Evolutionary conservation across 30 jellyfish, hydroid and myxozoan genomes (phyloP).

Genomic region (Chrysaora quinquecirrha): DNA sequence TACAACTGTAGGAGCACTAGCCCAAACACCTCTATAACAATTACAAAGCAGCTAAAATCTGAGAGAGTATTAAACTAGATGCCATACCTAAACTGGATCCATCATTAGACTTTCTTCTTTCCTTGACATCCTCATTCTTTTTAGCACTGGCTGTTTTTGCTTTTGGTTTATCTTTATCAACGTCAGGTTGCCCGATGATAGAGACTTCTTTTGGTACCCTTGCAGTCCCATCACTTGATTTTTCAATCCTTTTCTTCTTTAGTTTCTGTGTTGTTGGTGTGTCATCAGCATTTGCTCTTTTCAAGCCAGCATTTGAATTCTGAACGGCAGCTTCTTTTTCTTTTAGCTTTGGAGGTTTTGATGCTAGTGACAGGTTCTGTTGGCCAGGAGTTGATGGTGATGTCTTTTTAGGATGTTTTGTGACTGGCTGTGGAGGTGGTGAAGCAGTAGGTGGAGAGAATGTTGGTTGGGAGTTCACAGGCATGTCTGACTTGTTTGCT

Average conservation of each 20-base stretch:
- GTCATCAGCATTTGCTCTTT: slow-evolving; percentile 78
- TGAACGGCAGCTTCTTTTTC: slow-evolving; percentile 42
- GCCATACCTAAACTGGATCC: too few species aligned
- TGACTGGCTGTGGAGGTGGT: slow-evolving; percentile 48
- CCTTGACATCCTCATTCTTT: slow-evolving; percentile 66
- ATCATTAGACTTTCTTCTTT: slow-evolving; percentile 74
- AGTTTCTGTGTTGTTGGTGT: slow-evolving; percentile 42
- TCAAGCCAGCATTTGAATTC: slow-evolving; percentile 37
- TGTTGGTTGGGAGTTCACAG: slow-evolving; percentile 45
- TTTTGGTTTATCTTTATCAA: slow-evolving; percentile 54
- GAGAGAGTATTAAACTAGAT: too few species aligned
- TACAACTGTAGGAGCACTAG: too few species aligned
- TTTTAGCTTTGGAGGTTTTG: slow-evolving; percentile 62
- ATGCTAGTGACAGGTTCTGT: slow-evolving; percentile 25
- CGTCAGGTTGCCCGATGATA: slow-evolving; percentile 67
- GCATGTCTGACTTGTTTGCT: slow-evolving; percentile 50
- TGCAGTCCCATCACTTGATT: slow-evolving; percentile 34
- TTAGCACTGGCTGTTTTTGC: slow-evolving; percentile 13
- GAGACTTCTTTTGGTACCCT: slow-evolving; percentile 73
- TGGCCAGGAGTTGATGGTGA: slow-evolving; percentile 64
- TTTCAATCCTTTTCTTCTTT: slow-evolving; percentile 84
- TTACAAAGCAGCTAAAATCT: too few species aligned
- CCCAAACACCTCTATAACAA: too few species aligned
- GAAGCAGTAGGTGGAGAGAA: slow-evolving; percentile 66
- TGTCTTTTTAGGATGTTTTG: slow-evolving; percentile 44